Conservation (phyloP, 2,797 vertebrate genomes). For the Phalanger gymnotis region DNA sequence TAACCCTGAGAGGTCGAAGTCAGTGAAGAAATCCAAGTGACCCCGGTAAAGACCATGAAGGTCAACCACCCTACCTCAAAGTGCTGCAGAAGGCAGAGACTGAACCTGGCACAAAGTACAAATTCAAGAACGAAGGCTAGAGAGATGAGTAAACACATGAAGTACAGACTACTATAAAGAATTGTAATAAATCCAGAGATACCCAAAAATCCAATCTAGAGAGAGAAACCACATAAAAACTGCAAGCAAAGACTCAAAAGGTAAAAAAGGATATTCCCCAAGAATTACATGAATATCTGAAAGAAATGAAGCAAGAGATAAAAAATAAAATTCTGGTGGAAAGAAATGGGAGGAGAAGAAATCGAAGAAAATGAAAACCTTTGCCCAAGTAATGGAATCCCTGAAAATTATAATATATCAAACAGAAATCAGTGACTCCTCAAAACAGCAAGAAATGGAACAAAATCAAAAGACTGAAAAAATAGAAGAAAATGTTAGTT, state of each 20-base stretch:
- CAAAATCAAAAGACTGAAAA: background rate
- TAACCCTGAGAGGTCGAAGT: background rate
- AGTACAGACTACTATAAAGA: background rate
- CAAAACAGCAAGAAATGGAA: background rate
- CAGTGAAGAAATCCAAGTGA: background rate
- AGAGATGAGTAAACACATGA: background rate
- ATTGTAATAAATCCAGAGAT: background rate
- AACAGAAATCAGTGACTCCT: background rate
- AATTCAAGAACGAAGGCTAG: background rate
- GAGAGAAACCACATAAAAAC: background rate
- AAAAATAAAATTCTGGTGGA: background rate
- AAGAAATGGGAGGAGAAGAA: background rate
- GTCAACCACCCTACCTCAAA: background rate
- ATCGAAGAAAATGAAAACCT: background rate
- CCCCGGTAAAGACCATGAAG: background rate
- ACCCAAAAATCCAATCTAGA: background rate
- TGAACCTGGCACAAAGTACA: background rate
- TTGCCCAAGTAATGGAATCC: background rate
- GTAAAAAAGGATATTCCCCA: background rate
- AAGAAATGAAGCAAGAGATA: background rate
- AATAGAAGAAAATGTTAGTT: background rate
- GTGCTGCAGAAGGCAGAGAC: background rate
- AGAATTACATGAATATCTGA: background rate
- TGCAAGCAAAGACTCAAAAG: background rate
- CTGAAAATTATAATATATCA: background rate